Base-by-base conservation (phyloP, 2,797 vertebrate species). In the Sphenopsis melanotis region DNA sequence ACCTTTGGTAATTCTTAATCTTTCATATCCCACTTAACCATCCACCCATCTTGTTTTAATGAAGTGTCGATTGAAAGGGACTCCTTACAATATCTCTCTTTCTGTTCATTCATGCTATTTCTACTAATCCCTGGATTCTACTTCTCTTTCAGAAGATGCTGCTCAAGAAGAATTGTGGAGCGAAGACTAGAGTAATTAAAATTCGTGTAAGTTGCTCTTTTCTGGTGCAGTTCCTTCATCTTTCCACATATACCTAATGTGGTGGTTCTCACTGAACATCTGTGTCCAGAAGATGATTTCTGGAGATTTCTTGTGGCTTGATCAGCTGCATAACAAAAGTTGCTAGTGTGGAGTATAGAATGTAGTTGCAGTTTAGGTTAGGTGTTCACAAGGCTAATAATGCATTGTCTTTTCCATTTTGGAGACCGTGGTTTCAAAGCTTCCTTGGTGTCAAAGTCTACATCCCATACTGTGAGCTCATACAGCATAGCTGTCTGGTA, bases 141-240 rank as follows among this genome's bases (percentile, higher is more conserved):
- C 93, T 96, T 98, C 91, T 98, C 83, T 98, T 97, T 95, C 96
- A 99, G 98, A 99, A 99, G 98, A 99, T 99, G 99, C 98, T 99
- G 90, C 98, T 99, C 83, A 99, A 98, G 96, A 99, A 98, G 97
- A 99, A 98, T 95, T 99, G 98, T 42, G 98, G 98, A 75, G 98
- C 96, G 49, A 99, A 99, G 98, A 98, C 98, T 12, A 98, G 98
- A 97, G 98, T 98, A 68, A 98, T 99, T 95, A 99, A 99, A 98
- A 99, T 99, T 56, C 97, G 93, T 97, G 99, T 99, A 98, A 99
- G 99, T 98, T 96, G 70, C 22, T 34, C 44, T 66, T 83, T 91
- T 39, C 65, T 78, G 52, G 32, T 71, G 70, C 37, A 42, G 32
- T 81, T 92, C 30, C 30, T 90, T 68, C 60, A 36, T 86, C 83